Percentiles rank a stretch among this genome's conserved stretches.
phyloP scores from a whole-genome alignment of 2,113 vertebrate genomes.

The Aegypius monachus region DNA sequence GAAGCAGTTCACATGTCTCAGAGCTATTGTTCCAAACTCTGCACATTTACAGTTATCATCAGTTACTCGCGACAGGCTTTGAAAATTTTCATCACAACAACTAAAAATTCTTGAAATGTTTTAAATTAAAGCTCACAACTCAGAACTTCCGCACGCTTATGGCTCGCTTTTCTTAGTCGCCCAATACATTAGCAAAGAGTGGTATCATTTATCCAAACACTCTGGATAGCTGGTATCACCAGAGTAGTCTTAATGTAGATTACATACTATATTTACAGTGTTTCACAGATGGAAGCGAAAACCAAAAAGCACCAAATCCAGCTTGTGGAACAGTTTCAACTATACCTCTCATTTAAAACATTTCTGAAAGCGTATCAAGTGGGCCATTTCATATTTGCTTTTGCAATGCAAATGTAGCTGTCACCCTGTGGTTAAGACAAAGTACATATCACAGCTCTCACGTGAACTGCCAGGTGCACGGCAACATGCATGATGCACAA shows the following conservation, averaged over 20 bases:
- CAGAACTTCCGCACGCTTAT: background rate
- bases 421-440: background rate
- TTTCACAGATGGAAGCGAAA: background rate
- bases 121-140: background rate
- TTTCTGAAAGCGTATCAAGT: background rate
- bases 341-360: background rate
- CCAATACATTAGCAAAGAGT: background rate
- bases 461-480: background rate
- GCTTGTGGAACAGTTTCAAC: background rate
- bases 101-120: background rate
- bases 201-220: background rate
- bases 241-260: background rate
- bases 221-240: background rate
- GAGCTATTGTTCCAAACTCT: slow-evolving; percentile 8
- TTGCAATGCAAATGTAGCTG: background rate
- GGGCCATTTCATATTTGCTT: background rate
- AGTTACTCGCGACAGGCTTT: background rate
- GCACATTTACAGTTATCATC: background rate
- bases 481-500: background rate
- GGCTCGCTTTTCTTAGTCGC: background rate
- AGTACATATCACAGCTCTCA: background rate
- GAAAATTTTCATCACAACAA: background rate
- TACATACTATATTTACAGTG: background rate
- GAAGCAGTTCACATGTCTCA: background rate
- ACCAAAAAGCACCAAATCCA: background rate